These are phyloP conservation scores for Rostratula benghalensis DNA, from an alignment of 2,113 vertebrate species.

Conservation along the genomic window DNA sequence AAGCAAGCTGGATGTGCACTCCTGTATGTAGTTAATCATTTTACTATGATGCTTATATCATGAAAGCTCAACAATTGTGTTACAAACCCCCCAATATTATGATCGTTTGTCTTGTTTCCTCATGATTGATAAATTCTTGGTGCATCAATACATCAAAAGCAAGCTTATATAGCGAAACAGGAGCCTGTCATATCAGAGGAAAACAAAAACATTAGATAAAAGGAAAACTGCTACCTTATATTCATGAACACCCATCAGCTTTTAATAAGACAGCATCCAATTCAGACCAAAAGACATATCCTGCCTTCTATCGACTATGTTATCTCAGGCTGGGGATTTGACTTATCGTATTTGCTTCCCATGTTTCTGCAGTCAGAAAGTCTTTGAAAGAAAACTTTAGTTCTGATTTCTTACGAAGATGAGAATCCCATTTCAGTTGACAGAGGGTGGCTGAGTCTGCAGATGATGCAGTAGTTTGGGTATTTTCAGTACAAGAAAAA, in stretches of 20 bases:
- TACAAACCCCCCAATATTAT: neutral
- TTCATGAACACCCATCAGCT: neutral
- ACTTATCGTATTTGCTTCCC: neutral
- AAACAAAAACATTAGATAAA: neutral
- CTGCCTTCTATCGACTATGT: neutral
- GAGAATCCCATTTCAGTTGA: neutral
- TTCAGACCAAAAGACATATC: constrained; percentile 16
- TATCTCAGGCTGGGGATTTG: constrained; percentile 24
- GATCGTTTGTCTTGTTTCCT: neutral
- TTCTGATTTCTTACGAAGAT: constrained; percentile 4
- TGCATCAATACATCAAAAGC: neutral
- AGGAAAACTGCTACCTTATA: constrained; percentile 4
- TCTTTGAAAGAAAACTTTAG: constrained; percentile 18
- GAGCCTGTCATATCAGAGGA: neutral
- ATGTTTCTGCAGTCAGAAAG: neutral
- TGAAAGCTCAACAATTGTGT: neutral
- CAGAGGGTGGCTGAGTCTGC: neutral
- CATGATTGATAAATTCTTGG: neutral
- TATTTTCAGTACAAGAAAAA: neutral
- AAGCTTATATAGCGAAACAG: neutral
- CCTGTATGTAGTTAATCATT: neutral
- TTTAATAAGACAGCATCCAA: neutral
- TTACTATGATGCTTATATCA: neutral
- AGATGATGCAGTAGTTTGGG: neutral
- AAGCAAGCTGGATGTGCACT: neutral